Evolutionary conservation across 1,140 invertebrate genomes (phyloP).

Genomic region (Littorina saxatilis): DNA sequence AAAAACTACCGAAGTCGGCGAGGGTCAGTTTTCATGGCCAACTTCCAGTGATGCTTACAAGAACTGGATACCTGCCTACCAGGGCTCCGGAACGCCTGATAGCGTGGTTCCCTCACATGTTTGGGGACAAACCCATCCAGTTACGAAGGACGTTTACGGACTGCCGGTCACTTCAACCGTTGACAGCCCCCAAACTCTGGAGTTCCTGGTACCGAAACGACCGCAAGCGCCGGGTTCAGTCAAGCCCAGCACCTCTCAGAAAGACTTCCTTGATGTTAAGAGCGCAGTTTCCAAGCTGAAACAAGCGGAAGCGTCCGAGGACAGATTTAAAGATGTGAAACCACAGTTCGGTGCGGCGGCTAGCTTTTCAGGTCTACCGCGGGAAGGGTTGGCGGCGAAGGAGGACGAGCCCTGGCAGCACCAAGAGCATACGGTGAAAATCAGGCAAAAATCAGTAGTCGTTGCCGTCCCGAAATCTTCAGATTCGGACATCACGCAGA

Average conservation of each 20-base stretch:
- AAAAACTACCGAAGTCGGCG: too few species aligned
- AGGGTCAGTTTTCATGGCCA: background rate
- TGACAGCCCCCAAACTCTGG: background rate
- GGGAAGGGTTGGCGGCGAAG: background rate
- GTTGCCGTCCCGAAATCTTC: conserved; percentile 8
- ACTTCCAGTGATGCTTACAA: background rate
- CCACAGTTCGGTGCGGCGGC: background rate
- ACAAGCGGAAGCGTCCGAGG: background rate
- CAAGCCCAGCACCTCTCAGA: too few species aligned
- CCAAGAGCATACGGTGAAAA: background rate
- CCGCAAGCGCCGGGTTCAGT: background rate
- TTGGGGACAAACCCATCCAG: conserved; percentile 3
- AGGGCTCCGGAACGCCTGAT: background rate
- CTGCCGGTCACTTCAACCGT: background rate
- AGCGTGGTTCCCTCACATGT: background rate
- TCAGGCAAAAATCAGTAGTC: background rate
- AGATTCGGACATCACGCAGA: conserved; percentile 28
- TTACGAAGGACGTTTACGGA: background rate
- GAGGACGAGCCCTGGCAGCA: background rate
- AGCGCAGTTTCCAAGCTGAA: too few species aligned
- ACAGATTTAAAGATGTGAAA: background rate
- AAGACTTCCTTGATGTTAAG: too few species aligned
- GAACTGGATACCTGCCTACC: background rate
- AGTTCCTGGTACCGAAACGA: background rate
- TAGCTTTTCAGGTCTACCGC: background rate